Percentiles rank a stretch among this genome's conserved stretches.
These are phyloP conservation scores for Hoplostethus mediterraneus DNA, from an alignment of 2,797 vertebrate genomes.

Conservation along the genomic window DNA sequence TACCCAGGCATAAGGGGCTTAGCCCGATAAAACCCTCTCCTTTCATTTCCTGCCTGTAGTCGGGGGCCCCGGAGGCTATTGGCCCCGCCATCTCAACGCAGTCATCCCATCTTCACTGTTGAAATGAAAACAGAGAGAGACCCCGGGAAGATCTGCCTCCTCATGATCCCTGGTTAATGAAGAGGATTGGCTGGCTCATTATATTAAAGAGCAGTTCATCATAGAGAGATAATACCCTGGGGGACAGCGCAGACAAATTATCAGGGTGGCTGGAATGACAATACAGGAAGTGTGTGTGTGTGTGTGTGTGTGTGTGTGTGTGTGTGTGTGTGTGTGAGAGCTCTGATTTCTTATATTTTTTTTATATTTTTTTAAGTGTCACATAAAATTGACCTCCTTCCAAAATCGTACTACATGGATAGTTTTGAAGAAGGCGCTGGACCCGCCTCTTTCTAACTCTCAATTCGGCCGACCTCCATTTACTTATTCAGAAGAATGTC, in stretches of 20 bases:
- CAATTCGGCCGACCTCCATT: not conserved
- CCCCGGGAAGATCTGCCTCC: conserved; percentile 28
- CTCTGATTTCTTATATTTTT: too few species aligned
- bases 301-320: conserved; percentile 1
- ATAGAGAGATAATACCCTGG: conserved; percentile 15
- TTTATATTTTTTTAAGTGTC: too few species aligned
- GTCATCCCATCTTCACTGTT: conserved; percentile 46
- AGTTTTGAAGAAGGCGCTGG: not conserved
- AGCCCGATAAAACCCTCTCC: conserved; percentile 57
- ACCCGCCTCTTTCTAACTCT: not conserved
- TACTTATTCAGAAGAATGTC: not conserved
- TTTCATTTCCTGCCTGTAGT: conserved; percentile 59
- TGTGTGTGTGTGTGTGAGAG: not conserved
- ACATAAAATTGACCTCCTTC: conserved; percentile 17
- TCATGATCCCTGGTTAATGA: conserved; percentile 53
- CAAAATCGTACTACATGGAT: conserved; percentile 1
- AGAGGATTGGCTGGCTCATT: conserved; percentile 43
- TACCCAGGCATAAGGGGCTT: conserved; percentile 56
- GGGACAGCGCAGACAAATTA: conserved; percentile 8
- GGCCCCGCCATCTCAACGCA: conserved; percentile 31
- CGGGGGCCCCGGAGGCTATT: conserved; percentile 14
- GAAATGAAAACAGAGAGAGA: conserved; percentile 37
- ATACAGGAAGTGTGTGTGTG: conserved; percentile 13
- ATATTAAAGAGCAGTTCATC: conserved; percentile 54
- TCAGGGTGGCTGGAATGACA: conserved; percentile 11